phyloP scores from a whole-genome alignment of 2,797 vertebrate genomes.

The Sarcophilus harrisii region DNA sequence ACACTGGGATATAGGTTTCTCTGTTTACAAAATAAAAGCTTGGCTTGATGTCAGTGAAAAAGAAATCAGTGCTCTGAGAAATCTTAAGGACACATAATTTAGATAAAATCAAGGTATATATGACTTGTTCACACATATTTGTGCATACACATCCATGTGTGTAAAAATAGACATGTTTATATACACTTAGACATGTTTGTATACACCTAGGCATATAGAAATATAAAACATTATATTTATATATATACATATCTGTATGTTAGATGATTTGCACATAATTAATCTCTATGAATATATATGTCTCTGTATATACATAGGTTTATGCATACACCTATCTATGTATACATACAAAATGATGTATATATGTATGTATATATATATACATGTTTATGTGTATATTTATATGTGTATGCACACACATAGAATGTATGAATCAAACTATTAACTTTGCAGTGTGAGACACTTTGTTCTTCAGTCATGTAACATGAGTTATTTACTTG shows the following conservation, averaged over 20 bases:
- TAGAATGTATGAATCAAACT: neutral
- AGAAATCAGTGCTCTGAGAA: neutral
- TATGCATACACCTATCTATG: neutral
- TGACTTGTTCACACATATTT: neutral
- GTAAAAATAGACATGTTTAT: neutral
- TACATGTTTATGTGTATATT: too few species aligned
- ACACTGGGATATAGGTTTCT: conserved; percentile 28
- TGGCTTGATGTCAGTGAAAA: conserved; percentile 20
- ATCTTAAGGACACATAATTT: neutral
- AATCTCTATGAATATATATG: neutral
- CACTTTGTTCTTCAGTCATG: neutral
- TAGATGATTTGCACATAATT: neutral
- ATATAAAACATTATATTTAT: neutral
- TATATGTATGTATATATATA: neutral
- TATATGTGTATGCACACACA: neutral
- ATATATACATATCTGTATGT: neutral
- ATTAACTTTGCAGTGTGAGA: neutral
- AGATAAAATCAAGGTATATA: neutral
- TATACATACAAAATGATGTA: neutral
- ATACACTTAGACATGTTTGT: neutral
- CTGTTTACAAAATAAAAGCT: conserved; percentile 51
- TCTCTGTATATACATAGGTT: neutral
- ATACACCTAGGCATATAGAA: neutral
- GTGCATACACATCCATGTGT: neutral
- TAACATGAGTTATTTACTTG: neutral